Evolutionary conservation across 2,113 vertebrate genomes (phyloP).

Genomic region (Dicrurus megarhynchus): DNA sequence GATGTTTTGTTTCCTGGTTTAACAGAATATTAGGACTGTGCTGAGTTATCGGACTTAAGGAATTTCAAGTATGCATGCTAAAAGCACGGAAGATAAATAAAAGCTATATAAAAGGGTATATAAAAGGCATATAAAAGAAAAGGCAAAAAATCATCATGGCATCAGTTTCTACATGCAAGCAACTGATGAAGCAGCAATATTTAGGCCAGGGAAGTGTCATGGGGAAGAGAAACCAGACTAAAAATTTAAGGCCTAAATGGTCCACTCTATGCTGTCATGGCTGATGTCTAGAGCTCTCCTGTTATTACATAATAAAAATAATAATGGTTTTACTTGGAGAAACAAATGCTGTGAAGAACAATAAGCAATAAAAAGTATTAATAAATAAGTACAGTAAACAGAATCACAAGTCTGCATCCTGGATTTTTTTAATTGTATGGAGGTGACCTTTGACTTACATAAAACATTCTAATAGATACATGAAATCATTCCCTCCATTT

Average conservation of each 20-base stretch:
- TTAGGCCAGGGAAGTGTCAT: neutral
- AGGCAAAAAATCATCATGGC: no score
- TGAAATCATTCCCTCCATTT: neutral
- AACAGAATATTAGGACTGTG: no score
- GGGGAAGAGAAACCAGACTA: neutral
- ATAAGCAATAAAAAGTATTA: neutral
- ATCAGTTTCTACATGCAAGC: neutral
- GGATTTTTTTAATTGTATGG: neutral
- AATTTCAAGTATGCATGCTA: no score
- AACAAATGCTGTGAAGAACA: neutral
- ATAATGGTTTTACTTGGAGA: neutral
- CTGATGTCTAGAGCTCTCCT: neutral
- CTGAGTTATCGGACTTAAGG: no score
- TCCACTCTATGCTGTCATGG: neutral
- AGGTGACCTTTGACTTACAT: neutral
- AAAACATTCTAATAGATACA: neutral
- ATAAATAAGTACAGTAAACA: neutral
- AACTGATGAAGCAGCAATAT: neutral
- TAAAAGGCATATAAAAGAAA: no score
- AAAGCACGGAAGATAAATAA: no score
- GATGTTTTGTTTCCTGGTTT: no score
- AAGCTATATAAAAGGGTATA: no score
- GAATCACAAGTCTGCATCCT: neutral
- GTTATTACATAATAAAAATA: neutral
- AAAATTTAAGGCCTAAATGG: neutral